These are phyloP conservation scores for Eristalinus sepulchralis DNA, from an alignment of 2,888 invertebrate genomes.

Conservation along the genomic window DNA sequence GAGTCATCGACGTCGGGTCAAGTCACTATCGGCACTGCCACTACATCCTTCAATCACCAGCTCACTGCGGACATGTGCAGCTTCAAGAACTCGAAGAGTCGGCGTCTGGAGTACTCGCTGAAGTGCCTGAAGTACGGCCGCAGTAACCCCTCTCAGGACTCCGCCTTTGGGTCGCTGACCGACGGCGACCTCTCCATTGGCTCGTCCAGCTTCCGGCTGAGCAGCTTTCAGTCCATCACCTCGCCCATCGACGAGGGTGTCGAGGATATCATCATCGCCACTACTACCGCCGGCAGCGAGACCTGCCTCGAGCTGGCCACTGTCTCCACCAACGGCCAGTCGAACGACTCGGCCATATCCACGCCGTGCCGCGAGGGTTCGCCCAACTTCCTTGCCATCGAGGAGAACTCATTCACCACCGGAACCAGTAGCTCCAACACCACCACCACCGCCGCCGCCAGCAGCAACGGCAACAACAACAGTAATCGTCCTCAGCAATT, in stretches of 20 bases:
- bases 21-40: conserved; percentile 61
- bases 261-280: conserved; percentile 80
- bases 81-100: conserved; percentile 80
- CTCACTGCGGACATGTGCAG: conserved; percentile 80
- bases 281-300: conserved; percentile 78
- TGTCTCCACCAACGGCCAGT: conserved; percentile 77
- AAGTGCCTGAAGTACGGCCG: conserved; percentile 80
- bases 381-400: conserved; percentile 79
- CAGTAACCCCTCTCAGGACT: conserved; percentile 81
- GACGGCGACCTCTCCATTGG: conserved; percentile 81
- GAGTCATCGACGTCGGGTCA: conserved; percentile 67
- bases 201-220: conserved; percentile 80
- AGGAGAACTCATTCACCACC: conserved; percentile 75
- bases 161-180: conserved; percentile 80
- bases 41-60: conserved; percentile 78
- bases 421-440: conserved; percentile 73
- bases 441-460: conserved; percentile 73
- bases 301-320: conserved; percentile 79
- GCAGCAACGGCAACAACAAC: conserved; percentile 74
- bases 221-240: conserved; percentile 81
- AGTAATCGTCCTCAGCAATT: conserved; percentile 78
- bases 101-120: conserved; percentile 80
- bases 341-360: conserved; percentile 80
- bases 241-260: conserved; percentile 81
- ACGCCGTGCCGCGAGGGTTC: conserved; percentile 79